A percentile compares a stretch with the other conserved stretches of the same genome.
Conservation (phyloP, 1,140 invertebrate species). For the Latrodectus geometricus region DNA sequence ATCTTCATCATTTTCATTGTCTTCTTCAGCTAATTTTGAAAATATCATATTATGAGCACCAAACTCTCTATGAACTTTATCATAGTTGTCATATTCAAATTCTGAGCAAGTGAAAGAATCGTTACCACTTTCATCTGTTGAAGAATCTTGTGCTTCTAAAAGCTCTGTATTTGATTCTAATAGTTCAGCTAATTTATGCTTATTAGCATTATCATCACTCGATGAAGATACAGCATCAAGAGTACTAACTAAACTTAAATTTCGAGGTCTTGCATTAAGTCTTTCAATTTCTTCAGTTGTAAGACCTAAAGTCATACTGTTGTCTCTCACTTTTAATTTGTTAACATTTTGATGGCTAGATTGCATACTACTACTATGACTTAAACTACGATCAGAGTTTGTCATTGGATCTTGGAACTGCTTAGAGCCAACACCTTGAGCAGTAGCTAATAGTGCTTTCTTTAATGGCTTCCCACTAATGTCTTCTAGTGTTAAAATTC, state of each 20-base stretch:
- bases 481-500: slow-evolving; percentile 91
- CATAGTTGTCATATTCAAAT: slow-evolving; percentile 94
- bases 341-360: slow-evolving; percentile 70
- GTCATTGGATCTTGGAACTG: slow-evolving; percentile 72
- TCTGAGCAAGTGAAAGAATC: slow-evolving; percentile 98
- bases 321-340: slow-evolving; percentile 52
- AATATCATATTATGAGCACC: slow-evolving; percentile 74
- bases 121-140: slow-evolving; percentile 94
- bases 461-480: slow-evolving; percentile 92
- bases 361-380: slow-evolving; percentile 75
- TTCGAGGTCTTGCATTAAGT: slow-evolving; percentile 83
- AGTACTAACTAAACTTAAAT: slow-evolving; percentile 88
- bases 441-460: slow-evolving; percentile 86
- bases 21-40: slow-evolving; percentile 76
- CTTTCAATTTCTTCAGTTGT: slow-evolving; percentile 93
- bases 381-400: slow-evolving; percentile 88
- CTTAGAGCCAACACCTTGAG: slow-evolving; percentile 72
- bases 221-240: slow-evolving; percentile 91
- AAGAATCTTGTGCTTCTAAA: slow-evolving; percentile 73
- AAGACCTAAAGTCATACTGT: slow-evolving; percentile 75
- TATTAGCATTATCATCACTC: slow-evolving; percentile 78
- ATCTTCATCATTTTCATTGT: slow-evolving; percentile 71
- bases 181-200: slow-evolving; percentile 67
- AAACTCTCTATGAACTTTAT: slow-evolving; percentile 74
- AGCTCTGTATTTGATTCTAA: slow-evolving; percentile 70